Evolutionary conservation across 2,113 vertebrate species (phyloP).

Genomic region (Hippocampus mohnikei): DNA sequence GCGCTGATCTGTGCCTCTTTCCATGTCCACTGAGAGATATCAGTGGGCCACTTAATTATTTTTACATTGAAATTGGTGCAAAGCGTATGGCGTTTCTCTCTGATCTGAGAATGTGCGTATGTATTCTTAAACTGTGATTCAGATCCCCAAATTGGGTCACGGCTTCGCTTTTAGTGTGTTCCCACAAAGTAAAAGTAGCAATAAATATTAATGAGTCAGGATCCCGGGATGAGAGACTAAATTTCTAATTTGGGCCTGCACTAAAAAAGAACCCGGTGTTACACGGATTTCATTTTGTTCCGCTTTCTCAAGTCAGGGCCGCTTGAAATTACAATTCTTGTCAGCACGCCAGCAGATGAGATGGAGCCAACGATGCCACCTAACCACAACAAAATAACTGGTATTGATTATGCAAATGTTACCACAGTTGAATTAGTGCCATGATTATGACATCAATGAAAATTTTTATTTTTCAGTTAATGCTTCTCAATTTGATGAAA

Average conservation of each 20-base stretch:
- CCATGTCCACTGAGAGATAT: constrained; percentile 20
- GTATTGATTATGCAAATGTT: constrained; percentile 16
- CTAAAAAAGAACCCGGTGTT: constrained; percentile 50
- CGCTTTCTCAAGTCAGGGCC: constrained; percentile 19
- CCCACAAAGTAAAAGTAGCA: constrained; percentile 58
- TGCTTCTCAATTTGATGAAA: background rate
- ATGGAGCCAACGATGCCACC: constrained; percentile 13
- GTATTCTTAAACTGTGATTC: constrained; percentile 46
- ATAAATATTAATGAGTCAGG: constrained; percentile 65
- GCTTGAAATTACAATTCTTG: constrained; percentile 42
- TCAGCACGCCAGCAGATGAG: constrained; percentile 29
- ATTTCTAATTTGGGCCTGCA: constrained; percentile 56
- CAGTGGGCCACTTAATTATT: constrained; percentile 3
- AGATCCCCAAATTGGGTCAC: constrained; percentile 52
- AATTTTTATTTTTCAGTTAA: background rate
- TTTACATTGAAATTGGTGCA: constrained; percentile 7
- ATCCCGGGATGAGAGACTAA: constrained; percentile 46
- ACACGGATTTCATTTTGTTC: constrained; percentile 49
- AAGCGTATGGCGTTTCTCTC: constrained; percentile 15
- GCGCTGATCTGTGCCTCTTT: background rate
- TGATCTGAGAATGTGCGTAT: constrained; percentile 15
- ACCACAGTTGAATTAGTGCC: background rate
- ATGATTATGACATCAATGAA: background rate
- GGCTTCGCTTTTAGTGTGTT: constrained; percentile 46
- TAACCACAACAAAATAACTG: constrained; percentile 24